These are phyloP conservation scores for Trogon melanurus DNA, from an alignment of 2,113 vertebrate genomes.

Conservation along the genomic window DNA sequence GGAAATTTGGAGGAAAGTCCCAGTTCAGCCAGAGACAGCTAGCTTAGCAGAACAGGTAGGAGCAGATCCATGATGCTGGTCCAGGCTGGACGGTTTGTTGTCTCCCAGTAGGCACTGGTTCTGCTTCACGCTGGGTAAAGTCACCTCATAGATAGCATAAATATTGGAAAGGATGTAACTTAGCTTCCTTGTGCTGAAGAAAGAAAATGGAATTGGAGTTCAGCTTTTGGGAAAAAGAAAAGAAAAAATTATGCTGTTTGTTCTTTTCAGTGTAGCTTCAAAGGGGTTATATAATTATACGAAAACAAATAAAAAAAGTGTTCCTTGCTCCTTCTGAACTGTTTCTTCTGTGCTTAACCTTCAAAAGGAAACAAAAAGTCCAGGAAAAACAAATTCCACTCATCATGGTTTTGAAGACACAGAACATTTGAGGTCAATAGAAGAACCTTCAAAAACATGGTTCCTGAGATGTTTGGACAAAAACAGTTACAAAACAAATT, in stretches of 20 bases:
- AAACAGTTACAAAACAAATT: neutral
- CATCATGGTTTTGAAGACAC: neutral
- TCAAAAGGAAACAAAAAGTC: constrained; percentile 3
- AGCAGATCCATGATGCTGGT: neutral
- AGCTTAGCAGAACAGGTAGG: neutral
- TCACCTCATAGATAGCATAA: neutral
- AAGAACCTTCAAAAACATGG: neutral
- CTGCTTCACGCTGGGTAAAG: neutral
- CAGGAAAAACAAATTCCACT: neutral
- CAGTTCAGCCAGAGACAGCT: neutral
- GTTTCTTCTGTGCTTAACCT: neutral
- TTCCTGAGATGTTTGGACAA: neutral
- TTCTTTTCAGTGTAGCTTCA: neutral
- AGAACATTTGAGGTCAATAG: neutral
- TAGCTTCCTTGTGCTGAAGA: neutral
- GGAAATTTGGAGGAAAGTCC: neutral
- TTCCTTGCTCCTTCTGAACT: neutral
- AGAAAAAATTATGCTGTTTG: neutral
- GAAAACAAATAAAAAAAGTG: neutral
- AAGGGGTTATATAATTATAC: neutral
- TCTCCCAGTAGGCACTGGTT: neutral
- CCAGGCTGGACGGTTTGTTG: neutral
- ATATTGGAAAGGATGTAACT: neutral
- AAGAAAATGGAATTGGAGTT: neutral
- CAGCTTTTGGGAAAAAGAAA: neutral